Base-by-base conservation (phyloP, 1,140 invertebrate species). In the Atta colombica region DNA sequence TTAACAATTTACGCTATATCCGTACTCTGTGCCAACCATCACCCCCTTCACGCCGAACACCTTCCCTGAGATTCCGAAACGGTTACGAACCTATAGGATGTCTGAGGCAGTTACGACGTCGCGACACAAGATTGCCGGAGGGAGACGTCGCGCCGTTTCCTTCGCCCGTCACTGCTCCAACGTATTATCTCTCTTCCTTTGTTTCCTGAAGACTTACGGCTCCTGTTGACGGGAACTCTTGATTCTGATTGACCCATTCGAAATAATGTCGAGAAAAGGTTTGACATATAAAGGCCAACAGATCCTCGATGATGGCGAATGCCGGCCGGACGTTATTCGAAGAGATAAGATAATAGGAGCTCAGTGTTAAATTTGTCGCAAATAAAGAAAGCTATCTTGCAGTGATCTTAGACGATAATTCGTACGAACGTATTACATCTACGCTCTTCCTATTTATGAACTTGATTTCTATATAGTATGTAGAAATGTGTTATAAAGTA, bases 1-100 rank as follows among this genome's bases (percentile, higher is more conserved):
- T 93, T 93, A 93, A 93, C 90, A 93, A 93, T 93, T 93, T 93
- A 93, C 92, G 91, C 86, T 88, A 88, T 89, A 88, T 77, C 88
- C 86, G 78, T 84, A 81, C 82, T 75, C 55, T 63, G 74, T 85
- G 86, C 65, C 80, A 74, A 49, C 69, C 69, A 18, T 65, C 78
- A 39, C 61, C 86, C n/a, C 12, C 21, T 31, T 16, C 25, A 3
- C 71, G 12, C 18, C 51, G 25, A 25, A 45, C 58, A 8, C 5
- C 25, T 51, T 18, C 61, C 39, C 16, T 31, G 8, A 31, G 71
- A 86, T 86, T 88, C 87, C 65, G 61, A 77, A 78, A 85, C 82
- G 49, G 82, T 85, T 85, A 85, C 82, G 82, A 51, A 85, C 61
- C 74, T 85, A 85, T 85, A 85, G 82, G 49, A 85, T 51, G 21